Evolutionary conservation across 2,113 vertebrate genomes (phyloP), one percentile per base, ranked within the genome.

Genomic region (Eulemur macaco): DNA sequence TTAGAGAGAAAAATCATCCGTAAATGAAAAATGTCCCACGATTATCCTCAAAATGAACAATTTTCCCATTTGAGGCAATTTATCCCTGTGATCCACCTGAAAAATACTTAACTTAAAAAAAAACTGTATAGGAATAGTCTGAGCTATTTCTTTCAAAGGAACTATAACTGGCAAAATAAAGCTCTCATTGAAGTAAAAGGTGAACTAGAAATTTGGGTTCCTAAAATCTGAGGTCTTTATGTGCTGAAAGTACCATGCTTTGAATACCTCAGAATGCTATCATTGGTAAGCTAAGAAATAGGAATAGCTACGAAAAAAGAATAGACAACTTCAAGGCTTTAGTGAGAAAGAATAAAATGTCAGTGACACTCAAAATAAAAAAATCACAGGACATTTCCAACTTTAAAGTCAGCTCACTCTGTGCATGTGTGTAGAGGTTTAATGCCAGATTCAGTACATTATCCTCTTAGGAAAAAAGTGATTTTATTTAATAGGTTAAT

Each of bases 291-390:
- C 45, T 92, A 86, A 93, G 95, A 96, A 96, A 94, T 25, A 5
- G 4, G 31, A 96, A 86, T 74, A 29, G 47, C 78, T 97, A 56
- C 86, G 50, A 96, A 97, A 66, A 87, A 80, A 95, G 69, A 95
- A 74, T 25, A 91, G 89, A 90, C 3, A 3, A 87, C 54, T 92
- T 96, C 9, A 2, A n/a, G 85, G 2, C 37, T 97, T 95, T 87
- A 63, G n/a, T 94, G 47, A 97, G 18, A 93, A 96, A 8, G 1
- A 94, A 97, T 73, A 97, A 93, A 97, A 93, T 94, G 91, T 68
- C 60, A 84, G 31, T 29, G 80, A 92, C 0, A 1, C 9, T 54
- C 54, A 2, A 15, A 45, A 91, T 71, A 78, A 37, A 20, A n/a
- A 84, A 37, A 31, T 42, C 60, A 93, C 64, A 96, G 71, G 45